Conservation (phyloP, 2,113 vertebrate species). For the Callorhinus ursinus region DNA sequence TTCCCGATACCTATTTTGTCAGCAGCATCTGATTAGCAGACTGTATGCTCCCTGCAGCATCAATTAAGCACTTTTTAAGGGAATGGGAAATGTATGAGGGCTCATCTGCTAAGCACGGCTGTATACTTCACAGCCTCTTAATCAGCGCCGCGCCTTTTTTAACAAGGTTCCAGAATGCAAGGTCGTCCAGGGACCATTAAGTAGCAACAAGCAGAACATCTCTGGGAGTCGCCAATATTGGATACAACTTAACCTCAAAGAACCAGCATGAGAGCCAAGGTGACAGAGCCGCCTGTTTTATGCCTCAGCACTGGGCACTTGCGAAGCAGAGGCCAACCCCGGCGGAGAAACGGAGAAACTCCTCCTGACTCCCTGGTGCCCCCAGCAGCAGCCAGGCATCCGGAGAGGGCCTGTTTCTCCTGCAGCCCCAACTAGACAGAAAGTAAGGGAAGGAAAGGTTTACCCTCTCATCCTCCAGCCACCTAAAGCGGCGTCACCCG, state of each 20-base stretch:
- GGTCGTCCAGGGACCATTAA: constrained; percentile 59
- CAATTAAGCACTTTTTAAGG: constrained; percentile 76
- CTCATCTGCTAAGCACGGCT: constrained; percentile 38
- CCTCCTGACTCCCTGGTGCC: constrained; percentile 55
- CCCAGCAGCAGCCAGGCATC: constrained; percentile 57
- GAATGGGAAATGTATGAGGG: constrained; percentile 15
- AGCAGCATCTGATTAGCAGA: constrained; percentile 29
- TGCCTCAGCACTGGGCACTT: constrained; percentile 48
- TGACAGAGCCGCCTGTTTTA: background rate
- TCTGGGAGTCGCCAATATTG: constrained; percentile 50
- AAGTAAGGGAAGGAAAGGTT: constrained; percentile 51
- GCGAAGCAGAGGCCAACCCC: constrained; percentile 24
- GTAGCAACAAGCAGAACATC: constrained; percentile 23
- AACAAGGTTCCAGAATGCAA: constrained; percentile 57
- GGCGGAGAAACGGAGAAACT: constrained; percentile 43
- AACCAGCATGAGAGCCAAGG: constrained; percentile 37
- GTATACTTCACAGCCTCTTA: constrained; percentile 41
- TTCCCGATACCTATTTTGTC: constrained; percentile 33
- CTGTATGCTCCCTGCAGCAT: constrained; percentile 50
- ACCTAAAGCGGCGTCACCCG: constrained; percentile 78
- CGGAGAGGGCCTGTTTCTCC: constrained; percentile 71
- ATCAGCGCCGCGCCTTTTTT: constrained; percentile 56
- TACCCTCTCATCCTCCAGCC: constrained; percentile 71
- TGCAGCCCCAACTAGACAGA: constrained; percentile 28
- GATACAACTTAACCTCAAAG: constrained; percentile 61